A percentile compares a stretch with the other conserved stretches of the same genome.
phyloP scores from a whole-genome alignment of 1,140 invertebrate species.

The Ips nitidus region DNA sequence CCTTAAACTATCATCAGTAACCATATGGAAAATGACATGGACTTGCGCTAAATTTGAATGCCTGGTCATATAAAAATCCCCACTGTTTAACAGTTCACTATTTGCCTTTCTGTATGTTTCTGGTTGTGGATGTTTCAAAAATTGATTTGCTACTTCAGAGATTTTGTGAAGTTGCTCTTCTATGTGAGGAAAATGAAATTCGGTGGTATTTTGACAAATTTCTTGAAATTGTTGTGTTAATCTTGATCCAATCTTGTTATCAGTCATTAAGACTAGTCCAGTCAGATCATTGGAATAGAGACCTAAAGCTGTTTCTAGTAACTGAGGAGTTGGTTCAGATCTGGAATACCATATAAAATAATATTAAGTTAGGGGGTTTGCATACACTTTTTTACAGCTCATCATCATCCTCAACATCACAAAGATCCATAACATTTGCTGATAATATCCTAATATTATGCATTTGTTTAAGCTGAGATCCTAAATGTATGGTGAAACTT shows the following conservation, averaged over 20 bases:
- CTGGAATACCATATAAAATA: slow-evolving; percentile 41
- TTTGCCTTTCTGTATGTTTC: slow-evolving; percentile 39
- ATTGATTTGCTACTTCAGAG: slow-evolving; percentile 43
- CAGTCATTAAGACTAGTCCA: slow-evolving; percentile 83
- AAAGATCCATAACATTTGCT: slow-evolving; percentile 84
- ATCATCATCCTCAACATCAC: slow-evolving; percentile 64
- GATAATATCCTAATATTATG: slow-evolving; percentile 94
- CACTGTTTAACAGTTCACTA: slow-evolving; percentile 69
- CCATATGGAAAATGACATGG: slow-evolving; percentile 93
- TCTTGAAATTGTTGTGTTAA: slow-evolving; percentile 68
- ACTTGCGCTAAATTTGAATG: slow-evolving; percentile 96
- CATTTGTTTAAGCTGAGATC: slow-evolving; percentile 97
- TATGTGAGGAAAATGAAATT: slow-evolving; percentile 87
- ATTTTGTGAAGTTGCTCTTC: slow-evolving; percentile 84
- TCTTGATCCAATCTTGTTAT: slow-evolving; percentile 72
- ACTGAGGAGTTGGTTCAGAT: slow-evolving; percentile 68
- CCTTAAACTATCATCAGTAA: slow-evolving; percentile 74
- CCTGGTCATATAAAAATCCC: slow-evolving; percentile 92
- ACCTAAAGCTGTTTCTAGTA: slow-evolving; percentile 89
- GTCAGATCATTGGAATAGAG: slow-evolving; percentile 90
- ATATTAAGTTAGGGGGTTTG: not conserved
- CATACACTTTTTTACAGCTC: slow-evolving; percentile 50
- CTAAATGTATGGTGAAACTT: slow-evolving; percentile 96
- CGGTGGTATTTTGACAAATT: slow-evolving; percentile 69
- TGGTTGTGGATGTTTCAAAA: slow-evolving; percentile 42